phyloP scores from a whole-genome alignment of 2,888 invertebrate species.

The Andrena fulva region DNA sequence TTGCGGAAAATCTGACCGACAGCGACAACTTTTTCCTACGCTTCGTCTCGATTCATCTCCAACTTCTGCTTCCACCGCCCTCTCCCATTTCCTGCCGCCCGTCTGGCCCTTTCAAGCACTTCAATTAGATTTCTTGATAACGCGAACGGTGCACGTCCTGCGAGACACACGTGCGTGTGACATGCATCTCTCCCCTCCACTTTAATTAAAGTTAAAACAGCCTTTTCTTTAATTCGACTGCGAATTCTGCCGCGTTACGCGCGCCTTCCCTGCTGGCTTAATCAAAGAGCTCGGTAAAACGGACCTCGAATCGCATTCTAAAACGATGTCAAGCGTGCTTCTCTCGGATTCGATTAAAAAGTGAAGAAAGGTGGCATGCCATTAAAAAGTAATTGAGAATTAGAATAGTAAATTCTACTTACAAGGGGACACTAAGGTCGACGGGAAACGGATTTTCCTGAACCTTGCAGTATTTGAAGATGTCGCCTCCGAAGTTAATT shows the following conservation, averaged over 20 bases:
- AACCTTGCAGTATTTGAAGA: no score
- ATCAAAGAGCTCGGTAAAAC: background rate
- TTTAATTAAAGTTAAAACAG: constrained; percentile 67
- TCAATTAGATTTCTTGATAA: constrained; percentile 71
- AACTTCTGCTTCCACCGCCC: background rate
- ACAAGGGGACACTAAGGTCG: no score
- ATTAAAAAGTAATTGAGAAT: background rate
- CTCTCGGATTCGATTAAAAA: background rate
- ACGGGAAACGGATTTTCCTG: no score
- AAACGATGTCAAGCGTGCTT: background rate
- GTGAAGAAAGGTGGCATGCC: background rate
- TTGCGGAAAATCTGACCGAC: constrained; percentile 27
- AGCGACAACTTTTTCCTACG: constrained; percentile 29
- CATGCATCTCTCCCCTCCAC: constrained; percentile 47
- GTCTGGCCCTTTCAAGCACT: constrained; percentile 37
- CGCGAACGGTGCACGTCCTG: constrained; percentile 28
- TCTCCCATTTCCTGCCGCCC: background rate
- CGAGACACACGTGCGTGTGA: constrained; percentile 54
- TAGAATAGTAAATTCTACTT: background rate
- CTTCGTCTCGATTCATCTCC: constrained; percentile 24
- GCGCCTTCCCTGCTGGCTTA: background rate
- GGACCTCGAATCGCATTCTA: background rate
- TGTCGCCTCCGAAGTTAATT: no score
- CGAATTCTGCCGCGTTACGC: constrained; percentile 17
- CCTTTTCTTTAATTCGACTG: constrained; percentile 63